A percentile compares a stretch with the other conserved stretches of the same genome.
Evolutionary conservation across 2,888 invertebrate species (phyloP).

Genomic region (Watsonalla binaria): DNA sequence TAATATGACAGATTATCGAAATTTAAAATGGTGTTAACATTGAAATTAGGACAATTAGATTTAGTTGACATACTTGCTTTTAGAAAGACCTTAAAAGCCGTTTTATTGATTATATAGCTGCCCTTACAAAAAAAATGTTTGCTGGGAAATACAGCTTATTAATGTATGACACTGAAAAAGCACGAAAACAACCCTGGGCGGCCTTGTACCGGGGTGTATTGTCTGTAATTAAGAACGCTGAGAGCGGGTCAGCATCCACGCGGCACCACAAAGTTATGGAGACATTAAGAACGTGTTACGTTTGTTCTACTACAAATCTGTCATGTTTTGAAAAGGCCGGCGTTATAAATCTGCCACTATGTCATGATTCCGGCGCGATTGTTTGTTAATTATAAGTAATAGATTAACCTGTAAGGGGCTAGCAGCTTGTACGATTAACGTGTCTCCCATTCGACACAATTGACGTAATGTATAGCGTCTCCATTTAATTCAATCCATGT

Average conservation of each 20-base stretch:
- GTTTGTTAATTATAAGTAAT: constrained; percentile 39
- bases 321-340: constrained; percentile 50
- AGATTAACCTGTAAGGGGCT: constrained; percentile 27
- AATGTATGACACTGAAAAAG: too few relatives aligned
- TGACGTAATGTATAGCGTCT: not conserved
- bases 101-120: too few relatives aligned
- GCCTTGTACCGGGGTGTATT: constrained; percentile 69
- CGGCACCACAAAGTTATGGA: constrained; percentile 58
- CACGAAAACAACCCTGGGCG: too few relatives aligned
- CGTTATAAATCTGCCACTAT: constrained; percentile 46
- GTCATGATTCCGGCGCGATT: constrained; percentile 36
- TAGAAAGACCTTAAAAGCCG: too few relatives aligned
- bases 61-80: too few relatives aligned
- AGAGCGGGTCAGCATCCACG: constrained; percentile 52
- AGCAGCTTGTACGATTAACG: not conserved
- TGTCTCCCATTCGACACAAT: not conserved
- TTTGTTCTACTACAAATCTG: constrained; percentile 53
- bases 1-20: too few relatives aligned
- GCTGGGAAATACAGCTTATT: too few relatives aligned
- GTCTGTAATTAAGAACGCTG: constrained; percentile 70
- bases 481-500: not conserved
- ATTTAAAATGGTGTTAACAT: too few relatives aligned
- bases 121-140: too few relatives aligned
- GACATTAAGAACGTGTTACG: constrained; percentile 55
- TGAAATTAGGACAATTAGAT: too few relatives aligned